These are phyloP conservation scores for Notodonta dromedarius DNA, from an alignment of 2,888 invertebrate species.

Conservation along the genomic window DNA sequence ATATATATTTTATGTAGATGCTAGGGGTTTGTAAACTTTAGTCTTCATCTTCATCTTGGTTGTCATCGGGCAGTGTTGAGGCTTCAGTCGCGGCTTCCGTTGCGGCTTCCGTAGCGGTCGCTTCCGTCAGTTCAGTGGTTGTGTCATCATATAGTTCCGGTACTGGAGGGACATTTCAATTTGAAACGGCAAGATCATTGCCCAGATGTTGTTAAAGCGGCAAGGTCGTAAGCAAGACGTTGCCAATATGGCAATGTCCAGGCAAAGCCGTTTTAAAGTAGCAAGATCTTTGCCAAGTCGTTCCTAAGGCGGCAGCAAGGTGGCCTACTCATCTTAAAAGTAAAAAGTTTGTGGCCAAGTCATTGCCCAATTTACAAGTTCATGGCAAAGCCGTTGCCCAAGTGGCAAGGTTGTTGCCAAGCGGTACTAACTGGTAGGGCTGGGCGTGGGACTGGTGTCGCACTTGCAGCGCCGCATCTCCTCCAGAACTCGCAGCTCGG, in stretches of 20 bases:
- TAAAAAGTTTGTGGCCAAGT: no score
- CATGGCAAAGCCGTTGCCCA: neutral
- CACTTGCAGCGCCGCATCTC: constrained; percentile 70
- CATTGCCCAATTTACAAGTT: neutral
- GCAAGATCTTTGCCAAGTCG: neutral
- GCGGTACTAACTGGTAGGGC: neutral
- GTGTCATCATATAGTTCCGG: neutral
- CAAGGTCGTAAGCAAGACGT: neutral
- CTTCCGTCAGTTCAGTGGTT: neutral
- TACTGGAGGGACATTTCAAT: neutral
- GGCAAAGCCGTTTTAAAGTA: neutral
- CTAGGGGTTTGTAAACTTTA: no score
- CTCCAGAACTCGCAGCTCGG: constrained; percentile 60
- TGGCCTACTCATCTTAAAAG: no score
- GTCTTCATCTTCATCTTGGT: neutral
- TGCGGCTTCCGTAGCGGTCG: neutral
- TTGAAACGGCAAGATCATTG: neutral
- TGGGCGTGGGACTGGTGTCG: constrained; percentile 43
- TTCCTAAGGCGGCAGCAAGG: no score
- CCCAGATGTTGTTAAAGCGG: neutral
- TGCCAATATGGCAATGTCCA: neutral
- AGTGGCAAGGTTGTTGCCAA: neutral
- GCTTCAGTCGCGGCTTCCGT: neutral
- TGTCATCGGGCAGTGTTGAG: neutral
- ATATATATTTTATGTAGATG: no score